These are phyloP conservation scores for Drosophila picticornis DNA, from an alignment of 2,888 invertebrate species.

Conservation along the genomic window DNA sequence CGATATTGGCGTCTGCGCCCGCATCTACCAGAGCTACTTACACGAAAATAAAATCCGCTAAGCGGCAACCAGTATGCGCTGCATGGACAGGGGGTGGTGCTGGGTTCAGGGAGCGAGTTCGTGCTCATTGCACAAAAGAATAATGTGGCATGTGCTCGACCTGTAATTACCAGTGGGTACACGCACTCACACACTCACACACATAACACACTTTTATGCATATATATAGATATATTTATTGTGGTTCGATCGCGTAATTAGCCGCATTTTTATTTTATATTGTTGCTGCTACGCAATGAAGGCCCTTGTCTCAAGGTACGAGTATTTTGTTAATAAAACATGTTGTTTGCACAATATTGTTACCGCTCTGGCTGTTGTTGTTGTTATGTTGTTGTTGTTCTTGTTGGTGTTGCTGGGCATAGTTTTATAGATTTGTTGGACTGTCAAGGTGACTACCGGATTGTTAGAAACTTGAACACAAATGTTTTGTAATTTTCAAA, in stretches of 20 bases:
- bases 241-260: slow-evolving; percentile 64
- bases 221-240: slow-evolving; percentile 18
- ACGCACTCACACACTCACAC: slow-evolving; percentile 32
- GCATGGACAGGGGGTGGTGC: slow-evolving; percentile 1
- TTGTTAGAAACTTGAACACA: slow-evolving; percentile 30
- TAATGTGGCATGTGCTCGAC: slow-evolving; percentile 79
- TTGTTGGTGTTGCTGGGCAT: slow-evolving; percentile 22
- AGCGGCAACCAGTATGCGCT: slow-evolving; percentile 27
- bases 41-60: slow-evolving; percentile 47
- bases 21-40: slow-evolving; percentile 55
- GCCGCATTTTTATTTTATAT: slow-evolving; percentile 61
- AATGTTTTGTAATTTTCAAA: slow-evolving; percentile 25
- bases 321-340: slow-evolving; percentile 57
- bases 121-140: slow-evolving; percentile 80
- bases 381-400: slow-evolving; percentile 14
- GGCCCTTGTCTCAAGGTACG: slow-evolving; percentile 71
- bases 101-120: slow-evolving; percentile 42
- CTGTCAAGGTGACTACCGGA: slow-evolving; percentile 61
- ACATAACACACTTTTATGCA: not conserved
- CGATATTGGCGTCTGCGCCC: slow-evolving; percentile 53
- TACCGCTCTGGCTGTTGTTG: slow-evolving; percentile 11
- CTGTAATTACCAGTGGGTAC: slow-evolving; percentile 66
- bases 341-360: slow-evolving; percentile 69
- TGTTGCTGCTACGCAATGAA: slow-evolving; percentile 49
- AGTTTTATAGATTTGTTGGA: slow-evolving; percentile 39